Conservation (phyloP, 1,140 invertebrate genomes). For the Dendroctonus valens region DNA sequence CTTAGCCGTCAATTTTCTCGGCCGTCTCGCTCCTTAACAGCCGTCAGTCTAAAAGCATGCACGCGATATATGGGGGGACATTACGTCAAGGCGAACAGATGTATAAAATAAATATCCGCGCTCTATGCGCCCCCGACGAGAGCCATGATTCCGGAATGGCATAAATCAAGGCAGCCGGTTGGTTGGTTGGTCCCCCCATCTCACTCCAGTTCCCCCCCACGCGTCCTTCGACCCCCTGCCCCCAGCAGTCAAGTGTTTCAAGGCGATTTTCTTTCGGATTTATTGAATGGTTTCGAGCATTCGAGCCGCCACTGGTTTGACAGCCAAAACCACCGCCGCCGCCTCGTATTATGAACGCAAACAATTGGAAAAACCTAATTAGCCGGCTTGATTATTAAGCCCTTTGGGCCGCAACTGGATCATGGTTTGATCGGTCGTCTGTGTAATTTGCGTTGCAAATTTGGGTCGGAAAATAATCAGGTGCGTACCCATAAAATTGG, state of each 20-base stretch:
- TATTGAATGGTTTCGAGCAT: constrained; percentile 17
- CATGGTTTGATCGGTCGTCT: not conserved
- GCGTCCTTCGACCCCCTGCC: not conserved
- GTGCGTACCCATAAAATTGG: too few relatives aligned
- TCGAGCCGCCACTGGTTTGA: too few relatives aligned
- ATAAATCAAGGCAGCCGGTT: constrained; percentile 51
- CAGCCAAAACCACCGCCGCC: too few relatives aligned
- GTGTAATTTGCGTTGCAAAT: not conserved
- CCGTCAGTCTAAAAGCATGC: constrained; percentile 55
- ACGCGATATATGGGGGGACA: constrained; percentile 55
- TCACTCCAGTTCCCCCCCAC: constrained; percentile 29
- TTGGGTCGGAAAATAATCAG: too few relatives aligned
- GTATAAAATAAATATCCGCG: constrained; percentile 55
- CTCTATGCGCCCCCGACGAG: constrained; percentile 49
- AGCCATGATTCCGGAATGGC: constrained; percentile 54
- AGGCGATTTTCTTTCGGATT: constrained; percentile 31
- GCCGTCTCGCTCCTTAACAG: constrained; percentile 50
- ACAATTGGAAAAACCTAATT: too few relatives aligned
- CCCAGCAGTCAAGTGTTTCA: constrained; percentile 29
- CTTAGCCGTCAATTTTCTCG: constrained; percentile 30
- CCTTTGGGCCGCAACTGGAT: not conserved
- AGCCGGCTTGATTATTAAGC: not conserved
- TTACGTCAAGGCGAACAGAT: constrained; percentile 55
- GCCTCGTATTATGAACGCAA: too few relatives aligned
- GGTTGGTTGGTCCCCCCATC: not conserved